Percentiles rank a stretch among this genome's conserved stretches.
phyloP scores from a whole-genome alignment of 2,888 invertebrate genomes.

The Tiphia femorata region DNA sequence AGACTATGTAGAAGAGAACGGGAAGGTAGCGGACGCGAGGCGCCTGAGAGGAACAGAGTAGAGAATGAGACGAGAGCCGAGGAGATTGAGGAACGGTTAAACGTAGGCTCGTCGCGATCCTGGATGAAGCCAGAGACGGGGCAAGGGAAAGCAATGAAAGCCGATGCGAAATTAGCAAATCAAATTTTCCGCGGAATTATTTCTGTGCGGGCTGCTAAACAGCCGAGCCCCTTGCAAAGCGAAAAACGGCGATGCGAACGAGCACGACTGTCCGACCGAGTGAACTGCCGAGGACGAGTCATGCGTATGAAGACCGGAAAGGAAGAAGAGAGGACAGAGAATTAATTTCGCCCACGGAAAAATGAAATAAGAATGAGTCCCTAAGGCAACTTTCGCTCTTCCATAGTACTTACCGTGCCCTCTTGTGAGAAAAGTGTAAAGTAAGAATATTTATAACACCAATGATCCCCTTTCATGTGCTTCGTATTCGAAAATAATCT shows the following conservation, averaged over 20 bases:
- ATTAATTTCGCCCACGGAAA: constrained; percentile 29
- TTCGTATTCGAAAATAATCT: no score
- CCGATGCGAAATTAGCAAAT: constrained; percentile 54
- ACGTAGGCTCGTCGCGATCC: no score
- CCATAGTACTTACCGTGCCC: background rate
- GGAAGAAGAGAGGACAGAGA: constrained; percentile 17
- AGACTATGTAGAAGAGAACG: constrained; percentile 10
- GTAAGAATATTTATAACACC: no score
- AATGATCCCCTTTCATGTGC: no score
- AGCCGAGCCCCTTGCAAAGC: constrained; percentile 42
- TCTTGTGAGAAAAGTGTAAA: background rate
- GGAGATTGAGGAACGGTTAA: background rate
- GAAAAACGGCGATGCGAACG: constrained; percentile 8
- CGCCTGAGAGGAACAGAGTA: constrained; percentile 8
- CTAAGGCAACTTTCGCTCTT: background rate
- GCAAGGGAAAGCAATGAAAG: constrained; percentile 24
- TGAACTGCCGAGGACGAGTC: constrained; percentile 6
- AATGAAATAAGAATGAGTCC: constrained; percentile 36
- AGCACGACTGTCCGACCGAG: no score
- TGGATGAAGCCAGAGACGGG: no score
- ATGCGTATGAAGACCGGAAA: constrained; percentile 5
- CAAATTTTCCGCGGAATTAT: constrained; percentile 52
- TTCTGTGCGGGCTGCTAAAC: constrained; percentile 45
- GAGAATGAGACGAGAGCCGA: background rate
- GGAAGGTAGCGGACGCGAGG: constrained; percentile 2